Conservation (phyloP, 2,113 vertebrate species). For the Zosterops hypoxanthus region DNA sequence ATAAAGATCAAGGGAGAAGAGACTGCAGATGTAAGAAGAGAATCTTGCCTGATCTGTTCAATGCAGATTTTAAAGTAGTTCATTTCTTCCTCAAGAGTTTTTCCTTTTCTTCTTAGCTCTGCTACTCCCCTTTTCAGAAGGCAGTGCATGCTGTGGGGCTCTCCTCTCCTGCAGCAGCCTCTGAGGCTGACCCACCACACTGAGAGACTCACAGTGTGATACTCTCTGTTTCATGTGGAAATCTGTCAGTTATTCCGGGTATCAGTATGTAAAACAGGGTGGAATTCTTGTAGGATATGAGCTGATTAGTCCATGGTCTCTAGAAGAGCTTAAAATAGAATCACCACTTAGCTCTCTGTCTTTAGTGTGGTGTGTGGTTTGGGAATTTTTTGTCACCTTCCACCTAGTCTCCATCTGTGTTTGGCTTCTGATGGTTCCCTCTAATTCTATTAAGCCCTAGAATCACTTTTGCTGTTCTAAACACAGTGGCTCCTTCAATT, state of each 20-base stretch:
- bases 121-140: background rate
- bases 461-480: slow-evolving; percentile 34
- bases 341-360: background rate
- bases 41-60: background rate
- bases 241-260: background rate
- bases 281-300: background rate
- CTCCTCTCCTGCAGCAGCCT: background rate
- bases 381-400: slow-evolving; percentile 14
- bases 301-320: background rate
- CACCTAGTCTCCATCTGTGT: background rate
- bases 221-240: background rate
- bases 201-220: background rate
- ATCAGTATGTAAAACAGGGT: background rate
- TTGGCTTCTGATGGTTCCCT: background rate
- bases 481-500: slow-evolving; percentile 40
- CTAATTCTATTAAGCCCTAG: slow-evolving; percentile 23
- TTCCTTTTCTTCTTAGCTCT: background rate
- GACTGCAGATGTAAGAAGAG: background rate
- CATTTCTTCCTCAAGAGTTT: background rate
- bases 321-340: background rate
- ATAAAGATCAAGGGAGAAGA: background rate
- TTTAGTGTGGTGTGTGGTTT: background rate
- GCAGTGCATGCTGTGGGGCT: background rate
- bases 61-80: background rate
- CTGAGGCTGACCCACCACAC: background rate